Base-by-base conservation (phyloP, 2,888 invertebrate genomes). In the Onchidella celtica region DNA sequence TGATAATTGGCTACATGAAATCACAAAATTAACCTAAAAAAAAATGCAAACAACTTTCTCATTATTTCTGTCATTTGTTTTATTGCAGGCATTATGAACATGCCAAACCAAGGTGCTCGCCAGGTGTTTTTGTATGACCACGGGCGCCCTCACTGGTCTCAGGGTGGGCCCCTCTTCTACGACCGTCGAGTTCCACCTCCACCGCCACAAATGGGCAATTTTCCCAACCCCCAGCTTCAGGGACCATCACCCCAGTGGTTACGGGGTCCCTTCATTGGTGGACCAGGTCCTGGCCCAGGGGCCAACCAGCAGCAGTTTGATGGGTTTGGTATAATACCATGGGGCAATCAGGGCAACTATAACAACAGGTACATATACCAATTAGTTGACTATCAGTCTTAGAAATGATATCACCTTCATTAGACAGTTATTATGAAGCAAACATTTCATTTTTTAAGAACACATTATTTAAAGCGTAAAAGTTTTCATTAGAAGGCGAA, bases 11-110 rank as follows among this genome's bases (percentile, higher is more conserved):
- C n/a, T n/a, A n/a, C n/a, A n/a, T n/a, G n/a, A n/a, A n/a, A n/a
- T n/a, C n/a, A n/a, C n/a, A n/a, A n/a, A n/a, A n/a, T n/a, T n/a
- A n/a, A n/a, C n/a, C n/a, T n/a, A n/a, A n/a, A n/a, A n/a, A n/a
- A n/a, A n/a, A n/a, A n/a, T n/a, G n/a, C n/a, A n/a, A n/a, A n/a
- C n/a, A n/a, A n/a, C n/a, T n/a, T n/a, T n/a, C n/a, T n/a, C n/a
- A n/a, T n/a, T n/a, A n/a, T n/a, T n/a, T n/a, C n/a, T n/a, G n/a
- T n/a, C n/a, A n/a, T n/a, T n/a, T n/a, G n/a, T n/a, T n/a, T n/a
- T n/a, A n/a, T n/a, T n/a, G n/a, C 84, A 85, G 85, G 84, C 85
- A 85, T 79, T 68, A 86, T 86, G 85, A 85, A 82, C 69, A 85
- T 85, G 84, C 86, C 85, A 61, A 85, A 83, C 74, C 84, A 83